Base-by-base conservation (phyloP, 2,888 invertebrate genomes). In the Koerneria pararmatus region DNA sequence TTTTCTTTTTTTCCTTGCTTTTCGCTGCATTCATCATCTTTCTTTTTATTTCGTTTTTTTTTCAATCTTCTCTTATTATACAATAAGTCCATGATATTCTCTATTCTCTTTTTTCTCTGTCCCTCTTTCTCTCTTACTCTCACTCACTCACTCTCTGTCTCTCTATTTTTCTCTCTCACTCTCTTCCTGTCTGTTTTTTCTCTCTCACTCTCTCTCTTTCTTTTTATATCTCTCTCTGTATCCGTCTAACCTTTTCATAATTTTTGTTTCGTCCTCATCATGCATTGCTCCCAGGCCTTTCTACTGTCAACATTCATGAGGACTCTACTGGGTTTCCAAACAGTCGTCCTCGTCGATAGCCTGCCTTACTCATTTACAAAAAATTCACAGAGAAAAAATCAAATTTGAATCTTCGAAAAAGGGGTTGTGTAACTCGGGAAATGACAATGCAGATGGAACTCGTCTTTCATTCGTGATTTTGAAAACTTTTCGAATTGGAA, bases 61-160 rank as follows among this genome's bases (percentile, higher is more conserved):
- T n/a, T 35, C 37, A 22, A 59, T 22, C n/a, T 34, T 59, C n/a
- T 22, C 32, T 19, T n/a, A 56, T 29, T 32, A 56, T 56, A 24
- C 57, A 56, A 59, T 27, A 31, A 32, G 35, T 4, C 3, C 8
- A 32, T 48, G 27, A 53, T 34, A n/a, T 31, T 24, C 59, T 60
- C 59, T 31, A 15, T 49, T 46, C n/a, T 56, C 29, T 35, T 0
- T 24, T n/a, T 37, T 59, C 53, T 35, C 53, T 60, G 35, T 32
- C 57, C 22, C 32, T 49, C 51, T 35, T 64, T 60, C 57, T 54
- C 69, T 66, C 58, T 66, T 66, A 64, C n/a, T 37, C 65, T 59
- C 49, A 53, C 68, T 54, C 65, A 54, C 59, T 63, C 48, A 27
- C 2, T 46, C 37, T 29, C 34, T 19, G 5, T 15, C 24, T 6